Conservation (phyloP, 2,113 vertebrate species). For the Gnathochromis pfefferi region DNA sequence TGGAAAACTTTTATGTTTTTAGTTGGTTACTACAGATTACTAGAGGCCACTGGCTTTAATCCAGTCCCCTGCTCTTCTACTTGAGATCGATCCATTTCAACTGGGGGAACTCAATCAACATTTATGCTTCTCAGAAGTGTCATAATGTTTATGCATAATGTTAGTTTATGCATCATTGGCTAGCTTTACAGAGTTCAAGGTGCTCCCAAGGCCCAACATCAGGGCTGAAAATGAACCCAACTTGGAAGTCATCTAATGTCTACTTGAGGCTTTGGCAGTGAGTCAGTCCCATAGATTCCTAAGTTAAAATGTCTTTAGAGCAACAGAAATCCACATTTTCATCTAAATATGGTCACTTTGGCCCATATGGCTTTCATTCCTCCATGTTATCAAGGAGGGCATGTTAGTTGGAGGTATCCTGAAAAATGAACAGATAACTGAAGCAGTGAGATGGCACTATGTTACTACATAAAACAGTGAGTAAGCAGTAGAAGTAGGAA, state of each 20-base stretch:
- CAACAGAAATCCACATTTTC: neutral
- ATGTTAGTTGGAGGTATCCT: neutral
- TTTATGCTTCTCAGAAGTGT: neutral
- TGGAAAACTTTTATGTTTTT: neutral
- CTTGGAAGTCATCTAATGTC: neutral
- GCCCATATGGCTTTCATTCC: neutral
- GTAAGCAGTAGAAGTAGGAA: neutral
- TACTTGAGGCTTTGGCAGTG: neutral
- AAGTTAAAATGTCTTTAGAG: neutral
- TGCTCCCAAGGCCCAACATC: neutral
- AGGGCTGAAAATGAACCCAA: neutral
- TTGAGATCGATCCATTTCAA: neutral
- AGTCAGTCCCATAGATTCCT: neutral
- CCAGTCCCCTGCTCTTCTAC: neutral
- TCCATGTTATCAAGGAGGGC: neutral
- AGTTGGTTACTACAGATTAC: neutral
- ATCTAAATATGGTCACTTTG: neutral
- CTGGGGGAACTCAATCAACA: slow-evolving; percentile 3
- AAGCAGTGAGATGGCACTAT: neutral
- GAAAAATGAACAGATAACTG: neutral
- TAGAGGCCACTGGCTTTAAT: neutral
- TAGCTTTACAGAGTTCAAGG: neutral
- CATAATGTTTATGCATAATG: neutral
- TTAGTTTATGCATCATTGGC: neutral
- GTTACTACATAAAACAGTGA: neutral